Evolutionary conservation across 2,113 vertebrate species (phyloP).

Genomic region (Nibea albiflora): DNA sequence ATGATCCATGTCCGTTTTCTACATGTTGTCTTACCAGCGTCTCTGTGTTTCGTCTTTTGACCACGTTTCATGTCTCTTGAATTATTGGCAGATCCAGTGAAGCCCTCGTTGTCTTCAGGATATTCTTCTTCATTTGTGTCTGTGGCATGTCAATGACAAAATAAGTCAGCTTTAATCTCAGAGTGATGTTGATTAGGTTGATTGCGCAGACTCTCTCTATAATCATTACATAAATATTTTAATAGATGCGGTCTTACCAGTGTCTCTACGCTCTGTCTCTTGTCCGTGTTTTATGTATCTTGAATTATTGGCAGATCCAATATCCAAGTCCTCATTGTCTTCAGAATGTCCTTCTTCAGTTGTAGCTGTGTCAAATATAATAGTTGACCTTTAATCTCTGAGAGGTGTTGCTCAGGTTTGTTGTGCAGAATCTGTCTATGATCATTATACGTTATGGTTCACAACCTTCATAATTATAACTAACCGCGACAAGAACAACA

Average conservation of each 20-base stretch:
- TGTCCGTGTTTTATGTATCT: neutral
- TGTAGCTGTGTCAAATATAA: conserved; percentile 15
- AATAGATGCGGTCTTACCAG: conserved; percentile 22
- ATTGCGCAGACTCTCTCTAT: too few species aligned
- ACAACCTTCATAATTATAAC: too few species aligned
- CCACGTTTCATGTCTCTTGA: neutral
- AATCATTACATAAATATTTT: too few species aligned
- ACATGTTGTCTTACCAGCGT: conserved; percentile 25
- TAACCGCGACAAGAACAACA: too few species aligned
- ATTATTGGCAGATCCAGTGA: neutral
- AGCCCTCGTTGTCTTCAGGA: conserved; percentile 12
- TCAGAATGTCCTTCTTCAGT: conserved; percentile 17
- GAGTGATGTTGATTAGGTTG: too few species aligned
- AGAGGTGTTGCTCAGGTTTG: too few species aligned
- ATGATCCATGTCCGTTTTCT: too few species aligned
- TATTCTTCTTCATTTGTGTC: conserved; percentile 22
- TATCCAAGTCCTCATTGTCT: conserved; percentile 10
- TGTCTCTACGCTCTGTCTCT: neutral
- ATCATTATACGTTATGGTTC: too few species aligned
- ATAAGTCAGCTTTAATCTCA: neutral
- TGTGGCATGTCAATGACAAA: neutral
- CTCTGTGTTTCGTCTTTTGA: neutral
- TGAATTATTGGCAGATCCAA: neutral
- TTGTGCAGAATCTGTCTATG: too few species aligned
- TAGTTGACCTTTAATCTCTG: neutral